A percentile compares a stretch with the other conserved stretches of the same genome.
phyloP scores from a whole-genome alignment of 2,888 invertebrate species.

The Cataglyphis albicans region DNA sequence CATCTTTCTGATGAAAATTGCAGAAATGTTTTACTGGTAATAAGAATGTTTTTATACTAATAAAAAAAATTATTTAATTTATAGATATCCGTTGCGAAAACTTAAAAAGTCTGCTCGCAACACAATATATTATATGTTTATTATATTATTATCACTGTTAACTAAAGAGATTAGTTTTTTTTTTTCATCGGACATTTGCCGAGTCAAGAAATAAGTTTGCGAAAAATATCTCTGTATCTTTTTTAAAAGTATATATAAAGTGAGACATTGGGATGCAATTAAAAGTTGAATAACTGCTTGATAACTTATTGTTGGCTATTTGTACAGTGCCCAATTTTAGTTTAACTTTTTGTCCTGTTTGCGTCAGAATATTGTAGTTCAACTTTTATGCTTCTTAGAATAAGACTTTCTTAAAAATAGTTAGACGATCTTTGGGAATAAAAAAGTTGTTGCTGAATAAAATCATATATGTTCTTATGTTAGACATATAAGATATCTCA shows the following conservation, averaged over 20 bases:
- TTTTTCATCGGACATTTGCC: conserved; percentile 48
- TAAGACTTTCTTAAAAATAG: conserved; percentile 3
- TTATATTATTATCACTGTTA: conserved; percentile 2
- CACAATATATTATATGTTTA: neutral
- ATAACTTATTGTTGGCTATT: conserved; percentile 80
- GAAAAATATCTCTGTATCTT: conserved; percentile 64
- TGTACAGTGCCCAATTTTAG: conserved; percentile 77
- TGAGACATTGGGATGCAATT: conserved; percentile 77
- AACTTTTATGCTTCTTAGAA: conserved; percentile 68
- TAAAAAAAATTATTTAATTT: neutral
- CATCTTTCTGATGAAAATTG: neutral
- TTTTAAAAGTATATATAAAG: conserved; percentile 46
- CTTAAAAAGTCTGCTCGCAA: neutral
- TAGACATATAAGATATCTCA: neutral
- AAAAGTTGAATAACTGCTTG: conserved; percentile 82
- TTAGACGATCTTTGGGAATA: conserved; percentile 24
- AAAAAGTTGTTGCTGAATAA: conserved; percentile 58
- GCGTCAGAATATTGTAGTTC: conserved; percentile 58
- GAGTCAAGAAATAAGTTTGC: conserved; percentile 75
- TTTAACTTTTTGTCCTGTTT: conserved; percentile 75
- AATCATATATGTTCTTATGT: conserved; percentile 29
- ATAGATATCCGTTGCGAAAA: neutral
- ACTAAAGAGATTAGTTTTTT: conserved; percentile 37
- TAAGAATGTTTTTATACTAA: no score
- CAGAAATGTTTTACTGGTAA: neutral